Base-by-base conservation (phyloP, 2,888 invertebrate species). In the Troides oblongomaculatus region DNA sequence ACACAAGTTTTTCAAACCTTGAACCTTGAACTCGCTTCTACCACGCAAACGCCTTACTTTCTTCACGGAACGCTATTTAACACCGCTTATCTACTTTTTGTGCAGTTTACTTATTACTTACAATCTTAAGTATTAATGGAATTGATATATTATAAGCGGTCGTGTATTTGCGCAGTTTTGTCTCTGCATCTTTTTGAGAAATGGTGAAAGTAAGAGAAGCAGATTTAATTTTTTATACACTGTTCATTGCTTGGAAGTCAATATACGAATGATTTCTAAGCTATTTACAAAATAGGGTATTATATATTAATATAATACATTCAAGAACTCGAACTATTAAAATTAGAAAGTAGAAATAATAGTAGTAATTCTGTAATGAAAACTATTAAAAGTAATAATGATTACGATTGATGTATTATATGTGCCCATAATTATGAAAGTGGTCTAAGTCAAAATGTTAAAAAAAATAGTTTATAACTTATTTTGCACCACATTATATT, bases 21-120 rank as follows among this genome's bases (percentile, higher is more conserved):
- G 8, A 50, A 57, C 57, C 57, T 23, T 70, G 70, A 70, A 66
- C 70, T 70, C 58, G 36, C 70, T 65, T 50, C 62, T 25, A 58
- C 66, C 66, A 70, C 62, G 59, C 59, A 25, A 66, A 66, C 59
- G 53, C 59, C 66, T 58, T 59, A 63, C 58, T 70, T 62, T 62
- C 50, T 39, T 70, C 36, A 46, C 62, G 23, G 30, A 66, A 59
- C 59, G 53, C n/a, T 59, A 66, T 62, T 63, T 53, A 21, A 63
- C 50, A 30, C 36, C 50, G 39, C 65, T 62, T 70, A 70, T 69
- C 65, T 65, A 21, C 50, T 69, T 62, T 66, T 66, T 66, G 23
- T 66, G 23, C 62, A 63, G 14, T 56, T 69, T 64, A 63, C 12
- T 17, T 23, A 8, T 62, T 67, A 62, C n/a, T n/a, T 57, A 25